Evolutionary conservation across 1,140 invertebrate species (phyloP), one percentile per base, ranked within the genome.

Genomic region (Aradophagus sp.): DNA sequence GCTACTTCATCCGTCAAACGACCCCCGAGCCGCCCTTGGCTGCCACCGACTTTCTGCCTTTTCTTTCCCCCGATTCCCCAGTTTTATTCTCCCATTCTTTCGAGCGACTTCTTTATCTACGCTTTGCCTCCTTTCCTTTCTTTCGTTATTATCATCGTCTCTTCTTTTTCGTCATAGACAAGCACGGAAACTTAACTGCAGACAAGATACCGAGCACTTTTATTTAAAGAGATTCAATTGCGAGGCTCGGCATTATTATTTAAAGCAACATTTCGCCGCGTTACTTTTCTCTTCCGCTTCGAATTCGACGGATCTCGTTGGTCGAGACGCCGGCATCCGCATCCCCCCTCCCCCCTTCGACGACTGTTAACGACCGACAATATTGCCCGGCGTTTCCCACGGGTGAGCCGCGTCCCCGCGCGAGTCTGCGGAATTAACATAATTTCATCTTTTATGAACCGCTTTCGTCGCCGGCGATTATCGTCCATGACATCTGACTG

Each of bases 381-480:
- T 58, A 73, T 67, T 62, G 62, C 50, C 50, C 12, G 44, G 47
- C 35, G 36, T 67, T 62, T 58, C 58, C 62, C 56, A 52, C 26
- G 69, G 55, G 68, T 12, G 29, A 17, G 31, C 10, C 34, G 47
- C 13, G 35, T 56, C 23, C 67, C 45, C 36, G 39, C 7, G 32
- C 29, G 19, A 31, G 35, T 50, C 39, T 58, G 13, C 20, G 39
- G 53, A 63, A 78, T 79, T 78, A 79, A 71, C 77, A 77, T 79
- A 79, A 79, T 79, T 79, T 69, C 39, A 75, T 74, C 66, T 76
- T 79, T 77, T 76, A 73, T 76, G 76, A 78, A 74, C 71, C 44
- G 52, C 59, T 36, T 36, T 63, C 34, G 42, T 23, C 38, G 38
- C 26, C 15, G n/a, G n/a, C n/a, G n/a, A 32, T 26, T 55, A 72